phyloP scores from a whole-genome alignment of 1,140 invertebrate genomes.

The Conopomorpha cramerella region DNA sequence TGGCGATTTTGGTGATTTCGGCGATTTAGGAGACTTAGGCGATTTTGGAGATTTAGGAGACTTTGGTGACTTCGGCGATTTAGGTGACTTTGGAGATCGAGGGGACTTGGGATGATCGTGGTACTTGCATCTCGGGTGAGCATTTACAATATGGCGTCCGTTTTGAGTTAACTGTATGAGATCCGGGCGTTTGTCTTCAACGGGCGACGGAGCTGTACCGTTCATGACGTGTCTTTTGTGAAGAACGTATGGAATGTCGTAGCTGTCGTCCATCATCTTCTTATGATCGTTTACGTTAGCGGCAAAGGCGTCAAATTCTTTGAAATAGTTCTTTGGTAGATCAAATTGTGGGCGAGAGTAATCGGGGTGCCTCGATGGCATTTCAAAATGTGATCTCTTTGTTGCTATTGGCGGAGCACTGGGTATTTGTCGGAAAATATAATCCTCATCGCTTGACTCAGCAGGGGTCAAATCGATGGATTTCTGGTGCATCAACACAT shows the following conservation, averaged over 20 bases:
- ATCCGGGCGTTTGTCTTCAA: constrained; percentile 45
- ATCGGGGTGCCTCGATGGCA: constrained; percentile 55
- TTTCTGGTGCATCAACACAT: constrained; percentile 84
- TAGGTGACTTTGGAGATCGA: constrained; percentile 47
- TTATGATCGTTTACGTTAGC: constrained; percentile 48
- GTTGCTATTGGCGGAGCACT: constrained; percentile 70
- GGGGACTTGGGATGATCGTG: constrained; percentile 60
- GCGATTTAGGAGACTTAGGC: constrained; percentile 56
- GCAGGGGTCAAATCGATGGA: constrained; percentile 83
- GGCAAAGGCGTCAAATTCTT: constrained; percentile 62
- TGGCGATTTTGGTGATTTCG: constrained; percentile 64
- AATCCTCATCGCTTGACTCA: constrained; percentile 80
- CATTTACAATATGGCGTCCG: constrained; percentile 47
- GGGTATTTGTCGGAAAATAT: constrained; percentile 71
- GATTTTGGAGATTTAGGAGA: constrained; percentile 63
- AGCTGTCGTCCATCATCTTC: constrained; percentile 50
- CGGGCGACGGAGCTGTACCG: constrained; percentile 69
- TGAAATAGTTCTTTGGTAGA: constrained; percentile 64
- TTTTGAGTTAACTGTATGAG: constrained; percentile 53
- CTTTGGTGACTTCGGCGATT: constrained; percentile 64
- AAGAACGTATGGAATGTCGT: constrained; percentile 81
- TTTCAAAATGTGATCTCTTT: constrained; percentile 70
- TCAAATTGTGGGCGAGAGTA: constrained; percentile 60
- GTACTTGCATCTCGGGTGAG: constrained; percentile 50
- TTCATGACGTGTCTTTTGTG: constrained; percentile 84